Evolutionary conservation across 2,113 vertebrate species (phyloP), one percentile per base, ranked within the genome.

Genomic region (Centropus unirufus): DNA sequence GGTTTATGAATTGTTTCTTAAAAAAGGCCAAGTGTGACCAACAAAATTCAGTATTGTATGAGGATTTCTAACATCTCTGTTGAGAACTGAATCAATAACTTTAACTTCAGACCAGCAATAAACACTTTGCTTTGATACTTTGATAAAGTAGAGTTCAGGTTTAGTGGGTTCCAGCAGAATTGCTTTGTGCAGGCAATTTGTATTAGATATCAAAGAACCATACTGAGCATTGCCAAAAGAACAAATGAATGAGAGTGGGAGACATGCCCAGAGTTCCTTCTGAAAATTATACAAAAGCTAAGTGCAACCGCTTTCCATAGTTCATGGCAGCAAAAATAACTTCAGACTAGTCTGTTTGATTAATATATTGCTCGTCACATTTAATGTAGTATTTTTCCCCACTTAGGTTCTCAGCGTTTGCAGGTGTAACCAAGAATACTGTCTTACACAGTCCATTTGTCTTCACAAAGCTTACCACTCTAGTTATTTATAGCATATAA

Each of bases 81-180:
- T 73, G 69, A 94, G 68, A 83, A 94, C 6, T 8, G 8, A 97
- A 89, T 92, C 73, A 81, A 47, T 92, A 95, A 89, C 59, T 94
- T 93, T 83, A 83, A 87, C 76, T 94, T 93, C 46, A 94, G 81
- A 95, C 42, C 32, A 79, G 74, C 84, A 96, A 82, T 91, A 79
- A 92, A 27, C n/a, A 44, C 44, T 83, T 91, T 75, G 23, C 29
- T 91, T 88, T 96, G 92, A 95, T 93, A 83, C 29, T 91, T 88
- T 96, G 92, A 95, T 93, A 83, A 97, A 96, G 83, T 77, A 86
- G 90, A 95, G 66, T 64, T 89, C 3, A 30, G n/a, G 44, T 95
- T 73, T 78, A 89, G 46, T 75, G 51, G 39, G 20, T 74, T 89
- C 51, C 42, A 87, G 61, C 72, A 95, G 75, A 94, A 94, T 32